Percentiles rank a stretch among this genome's conserved stretches.
phyloP scores from a whole-genome alignment of 2,113 vertebrate genomes.

The Mola mola region DNA sequence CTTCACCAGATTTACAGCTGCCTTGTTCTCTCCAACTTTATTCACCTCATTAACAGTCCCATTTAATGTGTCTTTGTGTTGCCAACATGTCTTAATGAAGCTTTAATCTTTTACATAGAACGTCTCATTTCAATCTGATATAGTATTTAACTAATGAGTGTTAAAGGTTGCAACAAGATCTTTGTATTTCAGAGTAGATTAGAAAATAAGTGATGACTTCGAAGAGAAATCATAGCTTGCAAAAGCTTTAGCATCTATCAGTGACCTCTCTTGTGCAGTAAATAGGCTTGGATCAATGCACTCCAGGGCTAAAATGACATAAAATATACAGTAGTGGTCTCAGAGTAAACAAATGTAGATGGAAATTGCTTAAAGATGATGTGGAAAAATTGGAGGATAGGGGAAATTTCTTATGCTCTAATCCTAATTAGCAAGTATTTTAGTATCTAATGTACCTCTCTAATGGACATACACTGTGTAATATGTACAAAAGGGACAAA shows the following conservation, averaged over 20 bases:
- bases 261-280: background rate
- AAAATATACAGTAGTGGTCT: background rate
- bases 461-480: background rate
- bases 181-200: background rate
- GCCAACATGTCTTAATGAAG: constrained; percentile 4
- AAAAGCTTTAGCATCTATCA: background rate
- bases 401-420: background rate
- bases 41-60: constrained; percentile 9
- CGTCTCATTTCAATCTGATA: background rate
- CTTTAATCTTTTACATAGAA: constrained; percentile 23
- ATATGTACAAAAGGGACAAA: constrained; percentile 5
- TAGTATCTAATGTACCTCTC: background rate
- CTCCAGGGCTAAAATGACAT: background rate
- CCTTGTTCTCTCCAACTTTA: background rate
- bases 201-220: background rate
- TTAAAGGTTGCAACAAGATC: constrained; percentile 2
- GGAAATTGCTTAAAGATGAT: background rate
- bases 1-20: background rate
- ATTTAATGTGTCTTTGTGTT: constrained; percentile 23
- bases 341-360: background rate
- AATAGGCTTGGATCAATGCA: background rate
- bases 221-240: background rate
- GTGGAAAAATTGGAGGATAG: background rate
- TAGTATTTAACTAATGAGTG: constrained; percentile 5
- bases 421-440: background rate